Percentiles rank a stretch among this genome's conserved stretches.
Conservation (phyloP, 2,888 invertebrate genomes). For the Chrysotoxum bicinctum region DNA sequence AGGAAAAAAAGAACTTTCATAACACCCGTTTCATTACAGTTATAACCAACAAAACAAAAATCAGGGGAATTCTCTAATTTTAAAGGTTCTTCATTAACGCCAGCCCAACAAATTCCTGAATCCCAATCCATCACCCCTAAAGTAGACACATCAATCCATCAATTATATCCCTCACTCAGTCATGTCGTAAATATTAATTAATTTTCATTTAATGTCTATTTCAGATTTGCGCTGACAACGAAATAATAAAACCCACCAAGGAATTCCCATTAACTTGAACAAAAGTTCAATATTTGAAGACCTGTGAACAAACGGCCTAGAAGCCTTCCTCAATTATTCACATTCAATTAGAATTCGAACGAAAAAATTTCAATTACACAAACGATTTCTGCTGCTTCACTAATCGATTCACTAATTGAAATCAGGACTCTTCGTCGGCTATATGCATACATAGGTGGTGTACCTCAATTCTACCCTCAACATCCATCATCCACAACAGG, state of each 20-base stretch:
- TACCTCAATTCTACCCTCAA: not conserved
- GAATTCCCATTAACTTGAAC: slow-evolving; percentile 39
- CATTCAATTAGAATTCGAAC: slow-evolving; percentile 20
- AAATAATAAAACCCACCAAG: slow-evolving; percentile 11
- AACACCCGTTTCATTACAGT: too few species aligned
- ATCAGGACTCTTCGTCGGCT: slow-evolving; percentile 31
- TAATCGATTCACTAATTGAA: slow-evolving; percentile 63
- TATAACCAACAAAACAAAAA: too few species aligned
- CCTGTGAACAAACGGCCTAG: not conserved
- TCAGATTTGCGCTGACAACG: slow-evolving; percentile 40
- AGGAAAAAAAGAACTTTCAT: too few species aligned
- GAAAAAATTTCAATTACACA: slow-evolving; percentile 46
- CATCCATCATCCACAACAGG: not conserved
- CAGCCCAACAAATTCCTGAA: too few species aligned
- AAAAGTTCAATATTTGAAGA: slow-evolving; percentile 34
- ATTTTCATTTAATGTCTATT: slow-evolving; percentile 46
- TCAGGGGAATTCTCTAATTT: too few species aligned
- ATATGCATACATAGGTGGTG: not conserved
- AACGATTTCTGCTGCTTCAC: slow-evolving; percentile 40
- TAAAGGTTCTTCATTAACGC: too few species aligned
- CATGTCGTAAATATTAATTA: slow-evolving; percentile 47
- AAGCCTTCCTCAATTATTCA: slow-evolving; percentile 20
- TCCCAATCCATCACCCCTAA: too few species aligned
- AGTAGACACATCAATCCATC: not conserved
- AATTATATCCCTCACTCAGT: not conserved